These are phyloP conservation scores for Acropora yongei DNA, from an alignment of 64 coral and sea anemone genomes.

Conservation along the genomic window DNA sequence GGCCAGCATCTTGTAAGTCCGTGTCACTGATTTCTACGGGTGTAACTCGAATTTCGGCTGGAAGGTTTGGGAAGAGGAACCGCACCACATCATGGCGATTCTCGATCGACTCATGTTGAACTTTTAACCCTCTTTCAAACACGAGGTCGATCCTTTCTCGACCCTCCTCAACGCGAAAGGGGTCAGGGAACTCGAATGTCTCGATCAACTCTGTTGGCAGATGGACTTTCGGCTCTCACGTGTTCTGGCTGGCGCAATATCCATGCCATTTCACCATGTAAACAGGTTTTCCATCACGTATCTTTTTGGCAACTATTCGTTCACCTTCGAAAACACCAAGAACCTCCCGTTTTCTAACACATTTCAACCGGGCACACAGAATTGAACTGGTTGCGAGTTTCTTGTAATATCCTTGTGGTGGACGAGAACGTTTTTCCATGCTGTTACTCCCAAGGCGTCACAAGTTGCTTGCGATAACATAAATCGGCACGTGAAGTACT, in stretches of 20 bases:
- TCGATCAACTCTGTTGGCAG: too few relatives aligned
- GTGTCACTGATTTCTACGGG: background rate
- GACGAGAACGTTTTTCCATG: background rate
- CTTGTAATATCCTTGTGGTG: background rate
- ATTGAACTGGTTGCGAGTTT: background rate
- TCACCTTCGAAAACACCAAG: background rate
- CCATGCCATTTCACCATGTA: too few relatives aligned
- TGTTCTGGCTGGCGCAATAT: too few relatives aligned
- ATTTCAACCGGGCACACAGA: background rate
- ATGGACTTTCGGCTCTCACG: too few relatives aligned
- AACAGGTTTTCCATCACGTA: background rate
- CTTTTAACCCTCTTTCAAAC: conserved; percentile 21
- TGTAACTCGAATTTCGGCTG: too few relatives aligned
- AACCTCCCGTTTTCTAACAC: background rate
- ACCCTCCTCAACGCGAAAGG: too few relatives aligned
- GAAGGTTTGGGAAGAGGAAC: conserved; percentile 3
- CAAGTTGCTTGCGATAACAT: too few relatives aligned
- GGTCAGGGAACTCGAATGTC: too few relatives aligned
- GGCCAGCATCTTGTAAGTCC: conserved; percentile 7
- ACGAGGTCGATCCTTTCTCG: background rate
- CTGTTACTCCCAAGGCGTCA: too few relatives aligned
- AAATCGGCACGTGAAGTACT: too few relatives aligned
- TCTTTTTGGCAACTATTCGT: too few relatives aligned
- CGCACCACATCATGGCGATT: background rate
- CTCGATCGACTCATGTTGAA: background rate